Percentiles rank a stretch among this genome's conserved stretches.
phyloP scores from a whole-genome alignment of 2,113 vertebrate species.

The Apeltes quadracus region DNA sequence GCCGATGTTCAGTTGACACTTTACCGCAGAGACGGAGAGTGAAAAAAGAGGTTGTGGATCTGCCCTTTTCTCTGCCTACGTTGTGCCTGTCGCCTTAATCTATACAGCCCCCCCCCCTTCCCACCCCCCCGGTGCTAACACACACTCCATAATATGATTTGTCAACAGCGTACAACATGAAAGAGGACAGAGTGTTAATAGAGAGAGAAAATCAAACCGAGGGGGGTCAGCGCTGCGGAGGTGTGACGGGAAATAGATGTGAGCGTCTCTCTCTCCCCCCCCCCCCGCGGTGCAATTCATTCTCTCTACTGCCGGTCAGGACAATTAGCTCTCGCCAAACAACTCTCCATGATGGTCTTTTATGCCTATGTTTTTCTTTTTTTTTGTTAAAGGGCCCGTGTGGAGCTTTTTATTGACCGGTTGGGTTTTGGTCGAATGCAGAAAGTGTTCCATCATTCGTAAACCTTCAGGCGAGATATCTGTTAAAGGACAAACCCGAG shows the following conservation, averaged over 20 bases:
- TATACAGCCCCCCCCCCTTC: constrained; percentile 31
- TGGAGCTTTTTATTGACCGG: constrained; percentile 1
- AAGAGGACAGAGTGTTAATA: constrained; percentile 47
- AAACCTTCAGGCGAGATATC: no score
- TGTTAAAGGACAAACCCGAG: background rate
- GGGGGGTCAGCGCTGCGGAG: constrained; percentile 39
- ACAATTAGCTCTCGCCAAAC: background rate
- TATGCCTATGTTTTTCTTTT: background rate
- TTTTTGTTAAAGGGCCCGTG: background rate
- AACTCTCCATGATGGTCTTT: background rate
- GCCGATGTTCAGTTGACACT: constrained; percentile 35
- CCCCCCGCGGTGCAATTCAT: constrained; percentile 5
- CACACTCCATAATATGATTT: constrained; percentile 66
- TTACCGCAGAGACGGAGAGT: constrained; percentile 36
- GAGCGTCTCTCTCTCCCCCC: constrained; percentile 10
- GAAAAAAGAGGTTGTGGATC: constrained; percentile 36
- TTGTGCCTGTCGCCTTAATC: constrained; percentile 64
- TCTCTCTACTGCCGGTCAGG: constrained; percentile 6
- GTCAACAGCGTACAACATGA: constrained; percentile 59
- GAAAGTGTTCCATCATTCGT: background rate
- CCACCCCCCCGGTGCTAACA: constrained; percentile 25
- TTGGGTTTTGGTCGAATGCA: background rate
- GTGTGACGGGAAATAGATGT: constrained; percentile 51
- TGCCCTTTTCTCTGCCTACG: constrained; percentile 34
- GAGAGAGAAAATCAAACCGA: constrained; percentile 53